Base-by-base conservation (phyloP, 2,113 vertebrate genomes). In the Irena cyanogastra region DNA sequence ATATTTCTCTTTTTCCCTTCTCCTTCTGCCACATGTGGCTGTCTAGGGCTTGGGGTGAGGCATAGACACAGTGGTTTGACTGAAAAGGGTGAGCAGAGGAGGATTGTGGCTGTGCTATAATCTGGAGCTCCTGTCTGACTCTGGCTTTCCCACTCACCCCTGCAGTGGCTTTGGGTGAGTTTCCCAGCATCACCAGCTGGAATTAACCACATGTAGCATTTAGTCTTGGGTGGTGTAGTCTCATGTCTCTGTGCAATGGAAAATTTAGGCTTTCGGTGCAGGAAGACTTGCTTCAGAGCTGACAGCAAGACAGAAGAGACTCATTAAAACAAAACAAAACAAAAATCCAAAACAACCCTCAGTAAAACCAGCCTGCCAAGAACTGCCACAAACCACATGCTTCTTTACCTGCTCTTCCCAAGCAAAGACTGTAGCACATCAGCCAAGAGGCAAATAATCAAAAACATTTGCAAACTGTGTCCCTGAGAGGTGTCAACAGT, bases 71-170 rank as follows among this genome's bases (percentile, higher is more conserved):
- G 35, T 1, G 26, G 41, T 72, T 87, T 44, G 53, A 21, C 42
- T 90, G 71, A 5, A n/a, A 26, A 65, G 63, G 28, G 11, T 49
- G 83, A 83, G 59, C 41, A 53, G 59, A 37, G 66, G 19, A 81
- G n/a, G 50, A 78, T 37, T 37, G 8, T 4, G 26, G 15, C 13
- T 3, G 50, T 5, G 13, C 56, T 50, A 2, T 13, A 7, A 5
- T 28, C 59, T 79, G 89, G n/a, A 75, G 60, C 42, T 68, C 14
- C 74, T 50, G 16, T 41, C 83, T 31, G 16, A 5, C 65, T 63
- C 44, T 47, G 63, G 17, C 65, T 70, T n/a, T 0, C 0, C 59
- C 2, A 4, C 59, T 83, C 54, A 44, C 42, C 50, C 44, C 7
- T 11, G 3, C 6, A 1, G 30, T 56, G 74, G 10, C 49, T 72